A percentile compares a stretch with the other conserved stretches of the same genome.
Evolutionary conservation across 2,888 invertebrate genomes (phyloP).

Genomic region (Caenorhabditis sulstoni): DNA sequence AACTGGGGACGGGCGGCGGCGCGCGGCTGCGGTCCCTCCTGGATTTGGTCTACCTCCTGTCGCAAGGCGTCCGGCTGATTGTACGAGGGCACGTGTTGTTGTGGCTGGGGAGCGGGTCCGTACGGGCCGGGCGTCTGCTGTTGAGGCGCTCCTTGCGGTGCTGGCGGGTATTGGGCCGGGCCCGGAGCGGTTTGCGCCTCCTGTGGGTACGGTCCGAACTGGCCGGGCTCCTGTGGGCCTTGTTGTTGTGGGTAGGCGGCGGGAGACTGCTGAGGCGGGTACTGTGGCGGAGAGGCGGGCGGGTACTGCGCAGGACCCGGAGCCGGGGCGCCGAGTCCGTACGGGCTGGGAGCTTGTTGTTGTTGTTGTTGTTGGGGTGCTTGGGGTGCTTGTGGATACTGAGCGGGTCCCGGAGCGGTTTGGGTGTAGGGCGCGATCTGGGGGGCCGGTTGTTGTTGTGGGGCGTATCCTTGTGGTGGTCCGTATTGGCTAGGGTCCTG

Average conservation of each 20-base stretch:
- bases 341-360: neutral
- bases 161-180: constrained; percentile 2
- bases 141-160: neutral
- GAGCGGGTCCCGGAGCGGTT: neutral
- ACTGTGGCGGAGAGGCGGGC: neutral
- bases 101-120: constrained; percentile 3
- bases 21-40: constrained; percentile 32
- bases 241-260: neutral
- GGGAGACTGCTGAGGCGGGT: constrained; percentile 14
- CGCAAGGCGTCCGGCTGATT: constrained; percentile 37
- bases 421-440: neutral
- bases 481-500: constrained; percentile 23
- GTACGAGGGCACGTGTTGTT: constrained; percentile 18
- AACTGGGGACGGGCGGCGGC: constrained; percentile 39
- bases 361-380: neutral
- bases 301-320: constrained; percentile 1
- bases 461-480: no score
- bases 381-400: neutral
- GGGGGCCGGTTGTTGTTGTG: neutral
- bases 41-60: constrained; percentile 41
- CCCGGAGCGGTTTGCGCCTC: neutral
- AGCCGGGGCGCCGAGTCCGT: neutral
- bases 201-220: no score
- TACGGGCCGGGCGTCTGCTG: constrained; percentile 15
- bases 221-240: neutral